Conservation (phyloP, 2,888 invertebrate species). For the Fabriciana adippe region DNA sequence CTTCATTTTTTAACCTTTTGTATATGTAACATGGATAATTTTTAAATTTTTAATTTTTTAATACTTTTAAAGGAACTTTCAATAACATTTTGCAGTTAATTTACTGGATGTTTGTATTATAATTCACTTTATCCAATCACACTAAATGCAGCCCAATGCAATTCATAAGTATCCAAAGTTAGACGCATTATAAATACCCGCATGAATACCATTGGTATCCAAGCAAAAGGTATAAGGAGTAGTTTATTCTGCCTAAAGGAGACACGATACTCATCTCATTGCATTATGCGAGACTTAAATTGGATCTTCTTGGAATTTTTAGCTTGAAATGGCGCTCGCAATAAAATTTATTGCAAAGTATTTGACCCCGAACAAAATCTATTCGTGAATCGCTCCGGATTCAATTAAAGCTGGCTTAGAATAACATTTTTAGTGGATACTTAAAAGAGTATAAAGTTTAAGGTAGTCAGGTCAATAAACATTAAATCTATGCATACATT, state of each 20-base stretch:
- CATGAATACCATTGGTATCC: slow-evolving; percentile 2
- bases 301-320: slow-evolving; percentile 74
- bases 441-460: slow-evolving; percentile 37
- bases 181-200: no score
- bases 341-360: slow-evolving; percentile 72
- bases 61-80: no score
- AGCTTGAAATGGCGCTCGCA: slow-evolving; percentile 68
- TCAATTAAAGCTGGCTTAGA: slow-evolving; percentile 66
- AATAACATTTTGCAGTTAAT: no score
- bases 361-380: slow-evolving; percentile 53
- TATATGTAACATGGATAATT: no score
- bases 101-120: no score
- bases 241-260: slow-evolving; percentile 40
- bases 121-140: no score
- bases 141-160: no score
- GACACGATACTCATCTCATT: slow-evolving; percentile 66
- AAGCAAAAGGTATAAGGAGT: slow-evolving; percentile 38
- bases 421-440: slow-evolving; percentile 51
- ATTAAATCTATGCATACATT: slow-evolving; percentile 37
- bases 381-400: slow-evolving; percentile 63
- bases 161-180: no score
- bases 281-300: slow-evolving; percentile 74
- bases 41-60: no score
- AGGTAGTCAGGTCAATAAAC: slow-evolving; percentile 32
- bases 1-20: no score